Base-by-base conservation (phyloP, 2,797 vertebrate genomes). In the Thunnus albacares region DNA sequence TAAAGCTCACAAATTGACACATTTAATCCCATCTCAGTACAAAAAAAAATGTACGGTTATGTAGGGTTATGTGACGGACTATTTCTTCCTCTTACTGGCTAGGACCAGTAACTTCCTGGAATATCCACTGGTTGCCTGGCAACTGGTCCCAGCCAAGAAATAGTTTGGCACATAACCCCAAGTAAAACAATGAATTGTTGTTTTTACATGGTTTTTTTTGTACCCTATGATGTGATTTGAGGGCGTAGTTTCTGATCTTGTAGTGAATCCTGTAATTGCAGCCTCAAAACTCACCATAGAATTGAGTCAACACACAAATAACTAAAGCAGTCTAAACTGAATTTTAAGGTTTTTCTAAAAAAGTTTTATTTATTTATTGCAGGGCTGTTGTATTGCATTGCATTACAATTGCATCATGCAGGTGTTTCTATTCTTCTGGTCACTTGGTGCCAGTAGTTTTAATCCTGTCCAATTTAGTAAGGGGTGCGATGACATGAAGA, bases 331-430 rank as follows among this genome's bases (percentile, higher is more conserved):
- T 12, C 4, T 35, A 18, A 56, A 14, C 28, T 35, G 14, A 49
- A 17, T 26, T 18, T 62, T 49, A 43, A 38, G 10, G 28, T 30
- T 30, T 43, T 43, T 41, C 24, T 24, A 24, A 24, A 24, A 24
- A 24, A 24, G 24, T 41, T 9, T 33, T 13, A 11, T 33, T 10
- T 38, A 58, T 66, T 62, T 61, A 17, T 13, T 33, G 15, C 52
- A 58, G 10, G 13, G 0, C 26, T 38, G 22, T 22, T 57, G 17
- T 52, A 17, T 61, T 74, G 33, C 1, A 64, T 56, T 78, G 58
- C 66, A 57, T 71, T 38, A 47, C 22, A 33, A 26, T 71, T 75
- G 33, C 75, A 76, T 82, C 63, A 65, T n/a, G 6, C 38, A 66
- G 66, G 62, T 72, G 15, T 61, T 41, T 49, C 10, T 24, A 4